phyloP scores from a whole-genome alignment of 1,140 invertebrate genomes.

The Dendroctonus valens region DNA sequence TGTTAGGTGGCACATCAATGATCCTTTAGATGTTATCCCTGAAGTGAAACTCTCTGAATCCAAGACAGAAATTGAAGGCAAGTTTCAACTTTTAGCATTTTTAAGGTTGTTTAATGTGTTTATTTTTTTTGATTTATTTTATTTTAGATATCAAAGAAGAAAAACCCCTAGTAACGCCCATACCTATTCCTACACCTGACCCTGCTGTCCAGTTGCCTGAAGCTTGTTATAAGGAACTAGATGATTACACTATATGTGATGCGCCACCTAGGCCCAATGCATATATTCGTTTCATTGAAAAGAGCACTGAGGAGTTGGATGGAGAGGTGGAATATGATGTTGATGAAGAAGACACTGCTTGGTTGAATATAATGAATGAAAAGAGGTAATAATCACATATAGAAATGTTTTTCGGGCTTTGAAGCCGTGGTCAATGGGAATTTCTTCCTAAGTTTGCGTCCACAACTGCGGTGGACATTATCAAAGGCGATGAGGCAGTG shows the following conservation, averaged over 20 bases:
- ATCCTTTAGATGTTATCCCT: slow-evolving; percentile 60
- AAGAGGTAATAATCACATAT: no score
- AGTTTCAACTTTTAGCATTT: background rate
- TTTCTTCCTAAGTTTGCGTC: no score
- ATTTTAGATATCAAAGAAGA: slow-evolving; percentile 57
- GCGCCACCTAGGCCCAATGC: slow-evolving; percentile 76
- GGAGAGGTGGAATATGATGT: slow-evolving; percentile 96
- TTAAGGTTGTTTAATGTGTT: background rate
- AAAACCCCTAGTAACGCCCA: slow-evolving; percentile 40
- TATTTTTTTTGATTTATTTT: slow-evolving; percentile 28
- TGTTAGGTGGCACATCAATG: slow-evolving; percentile 59
- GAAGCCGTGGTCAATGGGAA: no score
- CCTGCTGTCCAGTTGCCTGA: slow-evolving; percentile 72
- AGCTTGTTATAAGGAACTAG: slow-evolving; percentile 76
- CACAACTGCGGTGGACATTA: no score
- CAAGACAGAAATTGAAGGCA: slow-evolving; percentile 27
- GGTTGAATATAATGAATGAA: slow-evolving; percentile 87
- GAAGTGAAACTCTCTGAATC: slow-evolving; percentile 58
- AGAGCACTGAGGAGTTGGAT: slow-evolving; percentile 90
- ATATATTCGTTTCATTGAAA: slow-evolving; percentile 91
- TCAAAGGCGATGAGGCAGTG: no score
- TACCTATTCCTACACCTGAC: slow-evolving; percentile 42
- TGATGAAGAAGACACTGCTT: slow-evolving; percentile 95
- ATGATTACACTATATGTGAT: slow-evolving; percentile 75
- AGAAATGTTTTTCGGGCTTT: no score